Percentiles rank a stretch among this genome's conserved stretches.
These are phyloP conservation scores for Avahi laniger DNA, from an alignment of 2,797 vertebrate species.

Conservation along the genomic window DNA sequence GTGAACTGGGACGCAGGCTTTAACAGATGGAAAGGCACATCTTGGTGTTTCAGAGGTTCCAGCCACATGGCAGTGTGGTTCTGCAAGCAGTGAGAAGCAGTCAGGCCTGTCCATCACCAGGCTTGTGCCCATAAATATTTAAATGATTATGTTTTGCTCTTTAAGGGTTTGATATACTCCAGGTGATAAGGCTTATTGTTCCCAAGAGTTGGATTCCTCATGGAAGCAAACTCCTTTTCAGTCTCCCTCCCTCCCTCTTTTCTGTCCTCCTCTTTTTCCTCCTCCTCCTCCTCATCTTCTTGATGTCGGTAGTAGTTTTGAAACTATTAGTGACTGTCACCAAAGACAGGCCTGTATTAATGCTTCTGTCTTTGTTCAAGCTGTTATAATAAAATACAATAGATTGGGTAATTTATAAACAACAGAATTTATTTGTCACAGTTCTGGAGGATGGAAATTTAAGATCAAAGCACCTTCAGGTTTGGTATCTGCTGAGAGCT, in stretches of 20 bases:
- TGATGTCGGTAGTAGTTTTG: neutral
- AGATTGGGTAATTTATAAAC: neutral
- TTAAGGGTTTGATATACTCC: neutral
- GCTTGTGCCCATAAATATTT: slow-evolving; percentile 42
- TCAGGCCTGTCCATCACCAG: slow-evolving; percentile 4
- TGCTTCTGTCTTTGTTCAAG: neutral
- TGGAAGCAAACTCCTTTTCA: neutral
- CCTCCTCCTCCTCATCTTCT: neutral
- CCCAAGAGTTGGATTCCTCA: neutral
- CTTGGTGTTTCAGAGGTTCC: slow-evolving; percentile 40
- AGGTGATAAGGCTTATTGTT: neutral
- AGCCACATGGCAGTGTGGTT: slow-evolving; percentile 16
- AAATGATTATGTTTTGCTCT: slow-evolving; percentile 21
- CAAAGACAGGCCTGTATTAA: neutral
- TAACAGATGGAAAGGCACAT: slow-evolving; percentile 50
- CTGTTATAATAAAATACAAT: neutral
- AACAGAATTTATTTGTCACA: neutral
- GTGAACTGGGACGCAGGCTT: neutral
- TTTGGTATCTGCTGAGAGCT: neutral
- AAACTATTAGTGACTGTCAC: neutral
- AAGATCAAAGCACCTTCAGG: neutral
- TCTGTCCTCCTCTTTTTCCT: no score
- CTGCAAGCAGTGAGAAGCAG: neutral
- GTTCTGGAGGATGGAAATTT: neutral
- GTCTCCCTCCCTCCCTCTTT: no score